Conservation (phyloP, 2,113 vertebrate genomes). For the Atrichornis clamosus region DNA sequence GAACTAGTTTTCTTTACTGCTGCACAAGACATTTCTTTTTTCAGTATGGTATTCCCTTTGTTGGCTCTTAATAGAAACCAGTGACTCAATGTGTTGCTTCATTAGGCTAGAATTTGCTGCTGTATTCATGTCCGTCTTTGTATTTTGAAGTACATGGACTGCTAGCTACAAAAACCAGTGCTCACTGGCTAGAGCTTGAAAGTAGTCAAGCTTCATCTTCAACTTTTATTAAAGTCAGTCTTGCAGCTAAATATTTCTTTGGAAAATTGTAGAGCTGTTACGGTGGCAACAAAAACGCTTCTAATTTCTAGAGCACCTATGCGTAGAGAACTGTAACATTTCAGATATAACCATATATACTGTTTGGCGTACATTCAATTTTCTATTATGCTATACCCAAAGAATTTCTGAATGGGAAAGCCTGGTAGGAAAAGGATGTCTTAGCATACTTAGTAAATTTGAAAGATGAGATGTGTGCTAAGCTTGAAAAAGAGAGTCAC, state of each 20-base stretch:
- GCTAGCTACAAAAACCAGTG: neutral
- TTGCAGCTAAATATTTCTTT: neutral
- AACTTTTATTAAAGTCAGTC: neutral
- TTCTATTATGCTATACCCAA: neutral
- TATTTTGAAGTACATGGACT: neutral
- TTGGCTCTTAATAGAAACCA: neutral
- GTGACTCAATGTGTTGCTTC: constrained; percentile 35
- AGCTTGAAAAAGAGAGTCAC: neutral
- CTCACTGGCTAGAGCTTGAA: neutral
- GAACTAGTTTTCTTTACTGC: neutral
- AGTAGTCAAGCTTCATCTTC: neutral
- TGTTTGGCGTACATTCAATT: neutral
- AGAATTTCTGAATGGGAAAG: neutral
- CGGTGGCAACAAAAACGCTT: neutral
- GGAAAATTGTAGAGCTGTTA: neutral
- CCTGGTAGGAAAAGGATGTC: neutral
- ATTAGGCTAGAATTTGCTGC: constrained; percentile 24
- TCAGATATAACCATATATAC: neutral
- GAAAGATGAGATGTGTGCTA: neutral
- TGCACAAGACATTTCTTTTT: neutral
- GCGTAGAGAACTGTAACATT: neutral
- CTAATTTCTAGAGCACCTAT: neutral
- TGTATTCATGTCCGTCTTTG: neutral
- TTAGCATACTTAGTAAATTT: neutral
- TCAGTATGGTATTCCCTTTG: neutral